Conservation (phyloP, 2,797 vertebrate species). For the Danio kyathit region DNA sequence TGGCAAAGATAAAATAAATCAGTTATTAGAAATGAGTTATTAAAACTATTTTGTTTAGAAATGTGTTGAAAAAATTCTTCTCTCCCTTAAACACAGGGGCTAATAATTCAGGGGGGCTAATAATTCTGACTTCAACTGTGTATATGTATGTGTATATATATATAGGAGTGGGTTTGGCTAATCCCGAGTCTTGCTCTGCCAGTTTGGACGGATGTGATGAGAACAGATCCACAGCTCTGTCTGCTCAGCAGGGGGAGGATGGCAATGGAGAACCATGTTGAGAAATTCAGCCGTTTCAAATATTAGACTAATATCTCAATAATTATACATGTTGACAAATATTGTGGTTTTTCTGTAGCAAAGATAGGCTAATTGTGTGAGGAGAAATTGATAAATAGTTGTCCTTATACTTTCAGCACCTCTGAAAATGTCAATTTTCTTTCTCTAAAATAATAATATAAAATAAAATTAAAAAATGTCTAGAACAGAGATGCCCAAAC, state of each 20-base stretch:
- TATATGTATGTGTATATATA: no score
- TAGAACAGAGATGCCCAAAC: no score
- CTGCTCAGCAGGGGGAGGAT: constrained; percentile 70
- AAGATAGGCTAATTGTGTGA: neutral
- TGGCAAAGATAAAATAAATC: no score
- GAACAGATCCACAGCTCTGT: constrained; percentile 69
- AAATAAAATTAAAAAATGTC: no score
- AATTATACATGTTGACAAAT: constrained; percentile 49
- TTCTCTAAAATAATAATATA: no score
- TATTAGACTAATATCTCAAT: constrained; percentile 36
- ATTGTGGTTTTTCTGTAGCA: constrained; percentile 65
- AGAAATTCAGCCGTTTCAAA: constrained; percentile 37
- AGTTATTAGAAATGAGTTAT: no score
- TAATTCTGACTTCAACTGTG: no score
- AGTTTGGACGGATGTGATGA: constrained; percentile 70
- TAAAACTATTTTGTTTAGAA: no score
- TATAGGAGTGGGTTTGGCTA: constrained; percentile 67
- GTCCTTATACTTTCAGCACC: neutral
- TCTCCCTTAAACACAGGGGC: no score
- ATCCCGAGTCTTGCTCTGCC: constrained; percentile 64
- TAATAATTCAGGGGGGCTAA: no score
- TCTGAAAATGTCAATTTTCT: neutral
- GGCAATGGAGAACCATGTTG: constrained; percentile 47
- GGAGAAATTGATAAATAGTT: neutral
- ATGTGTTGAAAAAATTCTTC: no score